Evolutionary conservation across 2,113 vertebrate genomes (phyloP).

Genomic region (Clarias gariepinus): DNA sequence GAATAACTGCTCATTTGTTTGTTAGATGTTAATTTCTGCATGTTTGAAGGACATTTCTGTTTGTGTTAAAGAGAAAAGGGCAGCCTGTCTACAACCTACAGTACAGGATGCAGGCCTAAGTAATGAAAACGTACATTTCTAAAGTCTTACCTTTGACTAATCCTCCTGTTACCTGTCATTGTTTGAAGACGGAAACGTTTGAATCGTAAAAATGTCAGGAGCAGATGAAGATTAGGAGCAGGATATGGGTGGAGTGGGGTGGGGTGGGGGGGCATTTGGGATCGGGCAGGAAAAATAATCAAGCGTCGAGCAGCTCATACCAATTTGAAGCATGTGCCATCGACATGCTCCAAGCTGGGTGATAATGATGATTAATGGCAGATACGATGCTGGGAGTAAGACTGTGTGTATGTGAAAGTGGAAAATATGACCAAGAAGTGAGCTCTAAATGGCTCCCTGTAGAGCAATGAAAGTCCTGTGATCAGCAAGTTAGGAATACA

Average conservation of each 20-base stretch:
- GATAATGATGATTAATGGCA: slow-evolving; percentile 54
- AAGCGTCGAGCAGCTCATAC: neutral
- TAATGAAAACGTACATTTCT: slow-evolving; percentile 17
- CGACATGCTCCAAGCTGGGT: slow-evolving; percentile 16
- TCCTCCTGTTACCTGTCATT: slow-evolving; percentile 11
- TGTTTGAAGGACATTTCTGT: slow-evolving; percentile 12
- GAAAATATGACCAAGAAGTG: slow-evolving; percentile 38
- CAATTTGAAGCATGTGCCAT: slow-evolving; percentile 27
- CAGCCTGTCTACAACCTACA: slow-evolving; percentile 23
- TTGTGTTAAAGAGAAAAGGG: neutral
- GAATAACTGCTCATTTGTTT: neutral
- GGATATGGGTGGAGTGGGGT: neutral
- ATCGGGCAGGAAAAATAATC: slow-evolving; percentile 44
- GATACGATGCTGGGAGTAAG: slow-evolving; percentile 29
- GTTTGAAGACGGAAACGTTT: slow-evolving; percentile 19
- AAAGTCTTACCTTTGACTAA: slow-evolving; percentile 20
- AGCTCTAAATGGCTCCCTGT: slow-evolving; percentile 16
- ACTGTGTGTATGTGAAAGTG: slow-evolving; percentile 26
- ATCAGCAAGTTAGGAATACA: neutral
- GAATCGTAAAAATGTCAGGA: slow-evolving; percentile 13
- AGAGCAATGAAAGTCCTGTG: neutral
- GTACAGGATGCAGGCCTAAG: slow-evolving; percentile 14
- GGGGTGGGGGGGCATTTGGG: neutral
- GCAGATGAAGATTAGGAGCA: slow-evolving; percentile 4
- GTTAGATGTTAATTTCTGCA: slow-evolving; percentile 30